Conservation (phyloP, 2,888 invertebrate genomes). For the Smittia aterrima region DNA sequence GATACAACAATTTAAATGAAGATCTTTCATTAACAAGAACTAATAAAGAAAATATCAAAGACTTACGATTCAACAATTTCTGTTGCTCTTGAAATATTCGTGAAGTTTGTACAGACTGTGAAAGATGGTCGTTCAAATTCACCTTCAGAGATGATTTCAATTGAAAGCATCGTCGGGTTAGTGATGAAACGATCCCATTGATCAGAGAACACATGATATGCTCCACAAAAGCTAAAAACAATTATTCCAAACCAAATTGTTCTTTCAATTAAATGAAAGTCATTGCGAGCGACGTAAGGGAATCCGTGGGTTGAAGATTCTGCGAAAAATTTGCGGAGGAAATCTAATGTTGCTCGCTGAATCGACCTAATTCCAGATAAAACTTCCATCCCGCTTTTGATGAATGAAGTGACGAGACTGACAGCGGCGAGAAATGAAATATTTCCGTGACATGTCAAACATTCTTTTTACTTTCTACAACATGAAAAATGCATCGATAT, state of each 20-base stretch:
- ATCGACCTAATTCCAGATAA: too few relatives aligned
- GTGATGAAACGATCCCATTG: not conserved
- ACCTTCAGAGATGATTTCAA: not conserved
- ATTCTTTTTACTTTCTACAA: too few relatives aligned
- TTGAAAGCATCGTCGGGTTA: conserved; percentile 22
- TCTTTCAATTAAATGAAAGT: conserved; percentile 49
- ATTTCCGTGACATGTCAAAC: too few relatives aligned
- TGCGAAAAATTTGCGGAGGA: conserved; percentile 45
- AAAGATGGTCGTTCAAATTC: conserved; percentile 26
- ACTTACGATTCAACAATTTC: conserved; percentile 9
- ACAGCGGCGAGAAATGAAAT: too few relatives aligned
- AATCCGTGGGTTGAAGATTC: conserved; percentile 50
- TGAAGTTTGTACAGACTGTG: conserved; percentile 26
- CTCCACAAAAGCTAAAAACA: not conserved
- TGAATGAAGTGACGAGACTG: too few relatives aligned
- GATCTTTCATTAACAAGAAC: too few relatives aligned
- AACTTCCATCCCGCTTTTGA: too few relatives aligned
- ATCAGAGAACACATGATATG: conserved; percentile 17
- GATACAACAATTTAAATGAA: too few relatives aligned
- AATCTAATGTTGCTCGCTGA: not conserved
- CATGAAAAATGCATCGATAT: too few relatives aligned
- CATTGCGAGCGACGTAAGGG: conserved; percentile 47
- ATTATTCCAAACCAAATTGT: conserved; percentile 11
- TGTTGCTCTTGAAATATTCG: not conserved
- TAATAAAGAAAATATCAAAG: too few relatives aligned